Evolutionary conservation across 2,888 invertebrate species (phyloP).

Genomic region (Acronicta aceris): DNA sequence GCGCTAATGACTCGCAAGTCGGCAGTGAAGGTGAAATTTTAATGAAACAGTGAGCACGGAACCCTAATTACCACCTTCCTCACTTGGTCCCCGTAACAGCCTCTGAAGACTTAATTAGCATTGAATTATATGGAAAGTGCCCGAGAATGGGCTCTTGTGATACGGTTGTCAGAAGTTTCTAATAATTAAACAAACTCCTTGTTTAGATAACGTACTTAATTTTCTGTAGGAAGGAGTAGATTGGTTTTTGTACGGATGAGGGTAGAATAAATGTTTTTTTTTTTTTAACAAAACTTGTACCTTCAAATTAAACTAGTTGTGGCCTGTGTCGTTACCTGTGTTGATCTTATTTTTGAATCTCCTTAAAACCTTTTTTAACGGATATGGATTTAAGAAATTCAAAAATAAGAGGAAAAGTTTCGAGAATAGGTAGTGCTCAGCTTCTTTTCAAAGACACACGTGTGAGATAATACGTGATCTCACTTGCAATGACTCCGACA

Average conservation of each 20-base stretch:
- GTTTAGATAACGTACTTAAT: conserved; percentile 3
- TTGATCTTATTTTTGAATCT: too few species aligned
- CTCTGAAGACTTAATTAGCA: conserved; percentile 80
- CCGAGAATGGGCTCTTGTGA: conserved; percentile 42
- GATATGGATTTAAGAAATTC: too few species aligned
- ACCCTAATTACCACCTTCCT: conserved; percentile 79
- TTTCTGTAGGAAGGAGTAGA: not conserved
- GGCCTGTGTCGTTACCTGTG: too few species aligned
- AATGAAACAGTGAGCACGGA: conserved; percentile 77
- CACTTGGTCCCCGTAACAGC: conserved; percentile 74
- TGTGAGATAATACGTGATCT: too few species aligned
- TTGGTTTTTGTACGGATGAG: not conserved
- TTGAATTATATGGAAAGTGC: conserved; percentile 72
- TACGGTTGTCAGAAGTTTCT: conserved; percentile 27
- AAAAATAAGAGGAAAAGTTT: too few species aligned
- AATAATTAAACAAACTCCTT: conserved; percentile 7
- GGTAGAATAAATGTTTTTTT: not conserved
- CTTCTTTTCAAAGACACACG: too few species aligned
- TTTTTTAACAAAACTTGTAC: not conserved
- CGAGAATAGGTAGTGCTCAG: too few species aligned
- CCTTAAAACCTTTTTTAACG: too few species aligned
- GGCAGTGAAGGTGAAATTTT: conserved; percentile 76
- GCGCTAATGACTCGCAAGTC: conserved; percentile 73
- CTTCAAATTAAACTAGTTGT: not conserved
- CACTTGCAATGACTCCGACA: too few species aligned